Evolutionary conservation across 2,888 invertebrate genomes (phyloP), one percentile per base, ranked within the genome.

Genomic region (Leptothorax acervorum): DNA sequence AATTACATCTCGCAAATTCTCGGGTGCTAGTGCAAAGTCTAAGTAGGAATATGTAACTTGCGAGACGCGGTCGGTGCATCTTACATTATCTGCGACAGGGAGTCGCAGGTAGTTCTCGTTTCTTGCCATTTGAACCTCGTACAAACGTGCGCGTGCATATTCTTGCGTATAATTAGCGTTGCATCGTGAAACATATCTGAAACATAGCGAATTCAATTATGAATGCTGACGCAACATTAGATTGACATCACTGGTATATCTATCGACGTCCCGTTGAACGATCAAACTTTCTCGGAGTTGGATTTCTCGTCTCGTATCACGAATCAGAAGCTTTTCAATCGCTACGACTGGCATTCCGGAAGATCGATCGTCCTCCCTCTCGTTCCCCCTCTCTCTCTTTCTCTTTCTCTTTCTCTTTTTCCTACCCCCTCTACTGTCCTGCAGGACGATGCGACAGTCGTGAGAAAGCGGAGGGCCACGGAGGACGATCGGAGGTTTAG

Each of bases 291-390:
- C 39, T 42, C 68, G 18, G 45, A 74, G 39, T 70, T 55, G 70
- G 86, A 84, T 90, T 85, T 86, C 85, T 88, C 87, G 85, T 85
- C 85, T 71, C 84, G 83, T 87, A 87, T 90, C 90, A 85, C 88
- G 89, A 90, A 88, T 90, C 90, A 86, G 87, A 88, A 89, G 88
- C 88, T 90, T 90, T 90, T 90, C 90, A 90, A 90, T 90, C 90
- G 90, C 82, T 88, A 90, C 88, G 90, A 82, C 85, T 90, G 89
- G 90, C 90, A 89, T 86, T 83, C 85, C 73, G 85, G 87, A 82
- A 90, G 88, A 90, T 90, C 90, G 90, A 90, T 90, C 89, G 90
- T 81, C 35, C 73, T 79, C 78, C 83, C 88, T 83, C 66, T 55
- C 71, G 76, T 71, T 60, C 82, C 28, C 70, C 75, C 53, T 57